These are phyloP conservation scores for Cynaeus angustus DNA, from an alignment of 2,888 invertebrate species.

Conservation along the genomic window DNA sequence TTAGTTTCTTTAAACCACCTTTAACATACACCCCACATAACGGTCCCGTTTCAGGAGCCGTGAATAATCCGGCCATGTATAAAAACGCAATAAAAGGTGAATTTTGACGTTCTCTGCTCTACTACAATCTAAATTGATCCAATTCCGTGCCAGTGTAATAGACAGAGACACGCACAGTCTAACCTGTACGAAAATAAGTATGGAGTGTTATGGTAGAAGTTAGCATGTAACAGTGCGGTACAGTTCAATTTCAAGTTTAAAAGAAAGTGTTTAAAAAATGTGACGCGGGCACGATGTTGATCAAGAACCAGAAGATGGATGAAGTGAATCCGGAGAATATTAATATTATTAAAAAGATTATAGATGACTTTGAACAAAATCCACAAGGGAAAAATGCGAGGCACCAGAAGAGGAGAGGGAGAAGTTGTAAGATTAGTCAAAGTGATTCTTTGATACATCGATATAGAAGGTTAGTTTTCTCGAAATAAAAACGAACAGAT, in stretches of 20 bases:
- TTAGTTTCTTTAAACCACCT: conserved; percentile 17
- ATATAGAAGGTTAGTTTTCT: conserved; percentile 48
- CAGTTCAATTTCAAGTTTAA: conserved; percentile 2
- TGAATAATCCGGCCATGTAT: background rate
- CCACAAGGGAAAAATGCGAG: conserved; percentile 34
- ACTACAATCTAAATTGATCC: conserved; percentile 52
- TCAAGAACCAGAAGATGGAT: conserved; percentile 52
- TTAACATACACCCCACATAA: background rate
- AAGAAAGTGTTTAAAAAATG: conserved; percentile 10
- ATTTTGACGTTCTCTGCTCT: conserved; percentile 44
- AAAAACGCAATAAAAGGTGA: conserved; percentile 21
- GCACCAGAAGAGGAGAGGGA: conserved; percentile 44
- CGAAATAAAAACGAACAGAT: no score
- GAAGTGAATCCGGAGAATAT: conserved; percentile 63
- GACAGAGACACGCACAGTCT: conserved; percentile 32
- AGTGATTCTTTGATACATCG: conserved; percentile 63
- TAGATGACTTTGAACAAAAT: conserved; percentile 66
- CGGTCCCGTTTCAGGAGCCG: conserved; percentile 33
- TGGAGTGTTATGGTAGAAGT: background rate
- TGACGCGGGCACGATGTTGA: conserved; percentile 53
- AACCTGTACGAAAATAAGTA: conserved; percentile 8
- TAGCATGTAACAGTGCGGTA: conserved; percentile 2
- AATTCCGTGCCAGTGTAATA: conserved; percentile 50
- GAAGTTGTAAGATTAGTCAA: conserved; percentile 59
- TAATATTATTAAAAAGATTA: conserved; percentile 68